These are phyloP conservation scores for Oncorhynchus masou DNA, from an alignment of 2,113 vertebrate species.

Conservation along the genomic window DNA sequence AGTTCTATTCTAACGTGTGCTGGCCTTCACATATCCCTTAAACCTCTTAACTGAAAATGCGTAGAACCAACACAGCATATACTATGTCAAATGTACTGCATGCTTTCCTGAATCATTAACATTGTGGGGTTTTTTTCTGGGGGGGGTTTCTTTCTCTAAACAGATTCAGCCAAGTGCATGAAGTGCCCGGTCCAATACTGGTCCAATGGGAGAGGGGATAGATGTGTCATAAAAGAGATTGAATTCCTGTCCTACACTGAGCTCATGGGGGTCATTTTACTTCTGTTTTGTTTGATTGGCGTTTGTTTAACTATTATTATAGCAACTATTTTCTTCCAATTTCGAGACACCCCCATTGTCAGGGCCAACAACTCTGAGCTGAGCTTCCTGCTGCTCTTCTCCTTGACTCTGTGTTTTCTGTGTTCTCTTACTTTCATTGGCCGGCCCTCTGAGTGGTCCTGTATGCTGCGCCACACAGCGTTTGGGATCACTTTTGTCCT, in stretches of 20 bases:
- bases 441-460: slow-evolving; percentile 17
- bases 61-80: too few relatives aligned
- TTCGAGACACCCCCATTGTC: background rate
- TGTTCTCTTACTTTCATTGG: slow-evolving; percentile 11
- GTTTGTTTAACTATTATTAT: background rate
- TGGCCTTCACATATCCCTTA: too few relatives aligned
- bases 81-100: too few relatives aligned
- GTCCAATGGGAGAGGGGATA: background rate
- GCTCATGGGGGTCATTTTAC: background rate
- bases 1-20: too few relatives aligned
- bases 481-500: slow-evolving; percentile 4
- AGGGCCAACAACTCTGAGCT: slow-evolving; percentile 5
- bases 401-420: slow-evolving; percentile 8
- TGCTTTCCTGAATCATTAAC: background rate
- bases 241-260: background rate
- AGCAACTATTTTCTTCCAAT: background rate
- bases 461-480: slow-evolving; percentile 8
- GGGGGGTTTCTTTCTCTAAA: background rate
- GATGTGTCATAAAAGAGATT: background rate
- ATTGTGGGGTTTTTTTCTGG: background rate
- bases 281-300: background rate
- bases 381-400: slow-evolving; percentile 6
- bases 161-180: background rate
- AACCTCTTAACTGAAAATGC: too few relatives aligned
- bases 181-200: background rate